Conservation (phyloP, 2,113 vertebrate genomes). For the Todiramphus saurophagus region DNA sequence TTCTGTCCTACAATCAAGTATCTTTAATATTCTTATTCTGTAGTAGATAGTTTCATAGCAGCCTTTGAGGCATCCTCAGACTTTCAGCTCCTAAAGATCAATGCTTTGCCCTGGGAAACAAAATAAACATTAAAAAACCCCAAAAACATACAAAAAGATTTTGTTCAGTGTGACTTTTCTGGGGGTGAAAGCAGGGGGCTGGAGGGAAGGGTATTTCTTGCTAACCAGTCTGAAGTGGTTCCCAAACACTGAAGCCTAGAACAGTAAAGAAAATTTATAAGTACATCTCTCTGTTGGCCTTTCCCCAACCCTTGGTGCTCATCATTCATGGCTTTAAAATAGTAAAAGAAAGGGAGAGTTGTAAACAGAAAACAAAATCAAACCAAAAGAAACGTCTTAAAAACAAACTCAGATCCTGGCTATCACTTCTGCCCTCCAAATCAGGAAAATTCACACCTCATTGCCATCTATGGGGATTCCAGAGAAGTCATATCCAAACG, state of each 20-base stretch:
- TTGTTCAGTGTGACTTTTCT: neutral
- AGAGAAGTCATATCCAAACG: neutral
- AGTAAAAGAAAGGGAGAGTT: neutral
- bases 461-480: neutral
- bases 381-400: neutral
- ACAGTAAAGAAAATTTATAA: neutral
- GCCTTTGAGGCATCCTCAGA: neutral
- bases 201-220: neutral
- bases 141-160: neutral
- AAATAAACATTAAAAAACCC: neutral
- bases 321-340: neutral
- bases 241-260: neutral
- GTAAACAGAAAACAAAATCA: neutral
- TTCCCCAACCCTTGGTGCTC: neutral
- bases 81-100: neutral
- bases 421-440: neutral
- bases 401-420: neutral
- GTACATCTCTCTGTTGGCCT: neutral
- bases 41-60: neutral
- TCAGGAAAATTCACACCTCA: conserved; percentile 4
- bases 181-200: neutral
- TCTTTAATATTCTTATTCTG: neutral
- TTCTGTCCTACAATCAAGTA: neutral
- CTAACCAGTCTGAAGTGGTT: neutral
- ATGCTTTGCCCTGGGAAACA: neutral